A percentile compares a stretch with the other conserved stretches of the same genome.
These are phyloP conservation scores for Zygogramma bicolorata DNA, from an alignment of 2,888 invertebrate genomes.

Conservation along the genomic window DNA sequence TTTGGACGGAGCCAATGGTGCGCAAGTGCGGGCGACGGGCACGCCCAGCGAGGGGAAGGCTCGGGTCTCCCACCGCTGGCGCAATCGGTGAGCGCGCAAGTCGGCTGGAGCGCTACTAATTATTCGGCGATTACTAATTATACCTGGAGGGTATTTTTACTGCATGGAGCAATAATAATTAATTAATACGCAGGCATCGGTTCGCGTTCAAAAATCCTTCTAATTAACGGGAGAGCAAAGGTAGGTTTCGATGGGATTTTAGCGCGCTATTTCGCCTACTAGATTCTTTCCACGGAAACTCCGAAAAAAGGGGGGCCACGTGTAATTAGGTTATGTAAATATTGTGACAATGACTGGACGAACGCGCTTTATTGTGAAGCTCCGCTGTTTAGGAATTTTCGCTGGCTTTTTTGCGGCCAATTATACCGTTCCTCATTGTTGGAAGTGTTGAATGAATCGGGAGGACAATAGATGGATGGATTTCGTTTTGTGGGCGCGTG, in stretches of 20 bases:
- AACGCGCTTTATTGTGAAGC: not conserved
- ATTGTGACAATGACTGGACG: conserved; percentile 28
- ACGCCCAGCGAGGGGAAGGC: conserved; percentile 45
- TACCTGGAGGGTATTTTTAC: conserved; percentile 67
- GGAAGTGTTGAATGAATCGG: conserved; percentile 23
- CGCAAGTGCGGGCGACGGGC: conserved; percentile 42
- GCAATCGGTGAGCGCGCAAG: conserved; percentile 40
- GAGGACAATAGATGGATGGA: conserved; percentile 23
- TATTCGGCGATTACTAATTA: conserved; percentile 66
- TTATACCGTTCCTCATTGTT: conserved; percentile 20
- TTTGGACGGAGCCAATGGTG: conserved; percentile 60
- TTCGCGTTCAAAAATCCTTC: conserved; percentile 66
- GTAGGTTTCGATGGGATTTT: conserved; percentile 15
- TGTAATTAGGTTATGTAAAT: conserved; percentile 36
- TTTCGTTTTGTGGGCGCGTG: conserved; percentile 18
- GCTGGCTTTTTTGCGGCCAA: conserved; percentile 10
- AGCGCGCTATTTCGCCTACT: not conserved
- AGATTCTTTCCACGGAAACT: conserved; percentile 9
- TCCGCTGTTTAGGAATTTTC: conserved; percentile 5
- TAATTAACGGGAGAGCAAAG: conserved; percentile 60
- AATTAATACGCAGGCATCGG: conserved; percentile 62
- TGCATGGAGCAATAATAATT: conserved; percentile 66
- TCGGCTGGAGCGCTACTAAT: conserved; percentile 56
- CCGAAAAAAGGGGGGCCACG: conserved; percentile 8
- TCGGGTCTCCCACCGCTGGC: conserved; percentile 45